Evolutionary conservation across 1,140 invertebrate species (phyloP).

Genomic region (Drosophila nannoptera): DNA sequence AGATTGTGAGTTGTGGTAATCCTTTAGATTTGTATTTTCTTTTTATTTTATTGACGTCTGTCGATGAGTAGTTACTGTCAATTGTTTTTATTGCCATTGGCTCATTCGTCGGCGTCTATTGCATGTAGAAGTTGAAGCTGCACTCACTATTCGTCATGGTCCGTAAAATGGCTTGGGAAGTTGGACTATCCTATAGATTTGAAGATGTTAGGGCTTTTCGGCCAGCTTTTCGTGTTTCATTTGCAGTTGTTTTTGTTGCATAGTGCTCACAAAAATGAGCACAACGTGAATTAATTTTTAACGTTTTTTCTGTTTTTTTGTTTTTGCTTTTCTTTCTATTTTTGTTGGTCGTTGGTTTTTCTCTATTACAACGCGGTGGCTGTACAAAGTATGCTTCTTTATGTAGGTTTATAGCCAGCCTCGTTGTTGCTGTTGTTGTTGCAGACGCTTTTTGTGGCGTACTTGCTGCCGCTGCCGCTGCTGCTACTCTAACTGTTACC

Average conservation of each 20-base stretch:
- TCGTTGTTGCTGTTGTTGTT: constrained; percentile 37
- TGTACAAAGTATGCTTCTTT: constrained; percentile 58
- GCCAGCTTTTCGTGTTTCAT: constrained; percentile 47
- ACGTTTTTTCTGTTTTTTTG: constrained; percentile 45
- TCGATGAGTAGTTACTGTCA: too few species aligned
- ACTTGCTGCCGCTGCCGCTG: constrained; percentile 40
- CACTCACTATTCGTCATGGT: constrained; percentile 10
- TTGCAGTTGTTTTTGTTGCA: constrained; percentile 23
- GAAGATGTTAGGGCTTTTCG: constrained; percentile 24
- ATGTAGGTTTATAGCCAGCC: constrained; percentile 70
- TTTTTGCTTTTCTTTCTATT: constrained; percentile 6
- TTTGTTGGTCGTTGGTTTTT: constrained; percentile 1
- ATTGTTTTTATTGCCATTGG: too few species aligned
- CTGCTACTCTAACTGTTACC: constrained; percentile 71
- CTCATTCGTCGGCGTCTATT: too few species aligned
- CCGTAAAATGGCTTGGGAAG: too few species aligned
- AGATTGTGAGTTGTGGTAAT: too few species aligned
- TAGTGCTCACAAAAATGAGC: constrained; percentile 61
- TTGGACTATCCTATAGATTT: neutral
- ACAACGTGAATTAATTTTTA: constrained; percentile 76
- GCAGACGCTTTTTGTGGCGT: constrained; percentile 47
- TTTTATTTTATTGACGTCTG: too few species aligned
- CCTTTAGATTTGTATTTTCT: too few species aligned
- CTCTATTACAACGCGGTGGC: constrained; percentile 31
- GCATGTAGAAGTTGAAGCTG: neutral